Conservation (phyloP, 1,140 invertebrate genomes). For the Brachionus rubens region DNA sequence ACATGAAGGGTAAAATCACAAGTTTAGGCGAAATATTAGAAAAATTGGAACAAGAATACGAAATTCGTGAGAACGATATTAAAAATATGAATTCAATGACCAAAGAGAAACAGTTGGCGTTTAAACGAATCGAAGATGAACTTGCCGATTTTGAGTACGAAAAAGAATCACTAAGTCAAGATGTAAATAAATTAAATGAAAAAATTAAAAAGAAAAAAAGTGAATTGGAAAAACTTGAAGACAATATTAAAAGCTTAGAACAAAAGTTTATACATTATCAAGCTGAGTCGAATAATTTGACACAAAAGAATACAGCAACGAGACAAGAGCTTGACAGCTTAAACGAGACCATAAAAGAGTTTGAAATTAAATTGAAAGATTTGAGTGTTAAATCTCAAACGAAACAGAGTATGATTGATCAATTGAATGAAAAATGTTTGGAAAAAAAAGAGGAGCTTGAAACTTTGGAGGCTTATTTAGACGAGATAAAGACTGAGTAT, state of each 20-base stretch:
- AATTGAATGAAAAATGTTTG: constrained; percentile 19
- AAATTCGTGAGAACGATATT: not conserved
- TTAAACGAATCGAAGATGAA: constrained; percentile 8
- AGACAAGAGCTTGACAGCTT: not conserved
- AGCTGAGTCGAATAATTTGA: not conserved
- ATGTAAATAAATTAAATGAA: not conserved
- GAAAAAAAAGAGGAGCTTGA: constrained; percentile 34
- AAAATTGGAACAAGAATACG: constrained; percentile 9
- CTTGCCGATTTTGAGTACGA: constrained; percentile 1
- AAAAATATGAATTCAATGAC: not conserved
- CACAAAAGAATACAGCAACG: not conserved
- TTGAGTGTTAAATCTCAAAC: constrained; percentile 16
- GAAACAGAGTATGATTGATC: constrained; percentile 9
- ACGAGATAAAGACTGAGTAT: constrained; percentile 11
- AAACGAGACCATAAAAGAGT: not conserved
- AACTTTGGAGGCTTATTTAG: not conserved
- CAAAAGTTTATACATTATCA: not conserved
- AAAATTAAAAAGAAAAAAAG: constrained; percentile 30
- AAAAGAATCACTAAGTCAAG: constrained; percentile 1
- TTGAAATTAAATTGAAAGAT: constrained; percentile 20
- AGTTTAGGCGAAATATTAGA: not conserved
- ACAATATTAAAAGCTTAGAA: not conserved
- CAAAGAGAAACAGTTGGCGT: constrained; percentile 7
- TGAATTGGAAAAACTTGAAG: constrained; percentile 20
- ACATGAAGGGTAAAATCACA: not conserved